phyloP scores from a whole-genome alignment of 2,113 vertebrate genomes.

The Xenopus laevis region DNA sequence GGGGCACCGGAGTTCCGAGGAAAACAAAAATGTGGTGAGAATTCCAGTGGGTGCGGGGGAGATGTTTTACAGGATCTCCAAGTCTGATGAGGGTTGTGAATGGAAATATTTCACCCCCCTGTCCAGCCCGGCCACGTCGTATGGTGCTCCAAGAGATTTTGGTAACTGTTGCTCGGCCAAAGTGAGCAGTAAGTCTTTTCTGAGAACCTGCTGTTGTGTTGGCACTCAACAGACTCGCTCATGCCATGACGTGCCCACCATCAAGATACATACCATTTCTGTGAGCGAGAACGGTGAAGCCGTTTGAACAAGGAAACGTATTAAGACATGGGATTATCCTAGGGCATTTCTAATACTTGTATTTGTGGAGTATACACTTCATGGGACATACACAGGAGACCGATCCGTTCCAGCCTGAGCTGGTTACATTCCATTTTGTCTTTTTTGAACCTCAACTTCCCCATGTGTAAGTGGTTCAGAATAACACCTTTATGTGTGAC shows the following conservation, averaged over 20 bases:
- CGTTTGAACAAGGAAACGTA: constrained; percentile 57
- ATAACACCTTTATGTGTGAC: not conserved
- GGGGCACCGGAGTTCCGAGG: constrained; percentile 49
- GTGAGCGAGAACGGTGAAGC: constrained; percentile 80
- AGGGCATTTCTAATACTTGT: not conserved
- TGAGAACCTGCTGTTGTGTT: constrained; percentile 80
- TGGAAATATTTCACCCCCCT: constrained; percentile 72
- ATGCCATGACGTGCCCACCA: constrained; percentile 60
- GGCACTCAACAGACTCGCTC: constrained; percentile 44
- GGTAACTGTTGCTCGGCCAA: constrained; percentile 64
- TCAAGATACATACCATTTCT: constrained; percentile 85
- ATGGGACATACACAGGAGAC: not conserved
- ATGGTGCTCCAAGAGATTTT: constrained; percentile 55
- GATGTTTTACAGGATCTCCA: constrained; percentile 74
- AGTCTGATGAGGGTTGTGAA: constrained; percentile 71
- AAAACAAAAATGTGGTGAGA: constrained; percentile 57
- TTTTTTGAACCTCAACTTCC: constrained; percentile 7
- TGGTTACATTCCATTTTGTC: constrained; percentile 31
- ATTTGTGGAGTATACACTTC: not conserved
- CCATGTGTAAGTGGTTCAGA: not conserved
- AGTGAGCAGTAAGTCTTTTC: constrained; percentile 78
- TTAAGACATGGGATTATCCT: not conserved
- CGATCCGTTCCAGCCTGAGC: constrained; percentile 3
- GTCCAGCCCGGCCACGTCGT: constrained; percentile 45
- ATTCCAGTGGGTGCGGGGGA: constrained; percentile 66